Conservation (phyloP, 2,888 invertebrate genomes). For the Julus scanicus region DNA sequence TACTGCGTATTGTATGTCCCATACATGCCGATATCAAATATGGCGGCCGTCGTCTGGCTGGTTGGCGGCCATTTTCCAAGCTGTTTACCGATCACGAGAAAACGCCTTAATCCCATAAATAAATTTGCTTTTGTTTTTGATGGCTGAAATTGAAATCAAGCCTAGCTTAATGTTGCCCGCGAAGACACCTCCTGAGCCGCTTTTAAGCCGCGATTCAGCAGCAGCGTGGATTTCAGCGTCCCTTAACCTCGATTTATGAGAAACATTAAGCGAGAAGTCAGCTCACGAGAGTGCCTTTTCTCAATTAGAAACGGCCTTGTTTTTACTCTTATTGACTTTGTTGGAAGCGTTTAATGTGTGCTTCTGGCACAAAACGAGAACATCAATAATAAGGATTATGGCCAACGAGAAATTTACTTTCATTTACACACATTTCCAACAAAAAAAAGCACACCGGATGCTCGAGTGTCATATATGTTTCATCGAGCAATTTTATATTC, state of each 20-base stretch:
- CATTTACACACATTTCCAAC: conserved; percentile 19
- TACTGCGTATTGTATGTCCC: too few relatives aligned
- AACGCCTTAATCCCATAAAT: conserved; percentile 19
- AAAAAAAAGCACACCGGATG: neutral
- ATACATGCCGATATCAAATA: too few relatives aligned
- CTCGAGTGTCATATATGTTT: neutral
- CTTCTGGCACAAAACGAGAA: conserved; percentile 1
- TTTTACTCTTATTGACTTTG: conserved; percentile 28
- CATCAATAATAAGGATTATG: conserved; percentile 18
- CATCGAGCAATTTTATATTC: neutral
- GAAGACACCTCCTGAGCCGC: conserved; percentile 22
- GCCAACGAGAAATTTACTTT: conserved; percentile 27
- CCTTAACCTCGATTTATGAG: conserved; percentile 5
- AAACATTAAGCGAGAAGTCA: neutral
- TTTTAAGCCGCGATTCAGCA: conserved; percentile 22
- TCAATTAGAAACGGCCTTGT: conserved; percentile 27
- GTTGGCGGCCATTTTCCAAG: neutral
- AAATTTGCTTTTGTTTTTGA: conserved; percentile 33
- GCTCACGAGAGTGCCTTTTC: conserved; percentile 25
- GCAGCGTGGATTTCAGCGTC: conserved; percentile 26
- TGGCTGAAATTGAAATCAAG: conserved; percentile 33
- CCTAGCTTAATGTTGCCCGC: conserved; percentile 9
- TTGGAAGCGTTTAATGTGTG: conserved; percentile 17
- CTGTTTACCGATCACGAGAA: neutral
- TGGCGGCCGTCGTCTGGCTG: neutral